These are phyloP conservation scores for Melitaea athalia DNA, from an alignment of 2,888 invertebrate genomes.

Conservation along the genomic window DNA sequence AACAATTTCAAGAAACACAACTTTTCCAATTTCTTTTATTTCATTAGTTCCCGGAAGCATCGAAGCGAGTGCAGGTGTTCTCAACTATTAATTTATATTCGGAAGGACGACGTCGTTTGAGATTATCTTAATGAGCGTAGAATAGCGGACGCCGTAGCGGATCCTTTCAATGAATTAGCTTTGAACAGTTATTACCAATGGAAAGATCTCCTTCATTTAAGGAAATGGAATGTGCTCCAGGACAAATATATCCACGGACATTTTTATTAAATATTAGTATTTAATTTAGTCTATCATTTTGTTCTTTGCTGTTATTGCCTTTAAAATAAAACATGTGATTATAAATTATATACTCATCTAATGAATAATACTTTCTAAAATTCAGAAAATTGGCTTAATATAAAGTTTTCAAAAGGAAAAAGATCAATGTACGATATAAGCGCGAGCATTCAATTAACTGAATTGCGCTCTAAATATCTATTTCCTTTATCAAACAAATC, in stretches of 20 bases:
- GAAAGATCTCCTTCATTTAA: slow-evolving; percentile 26
- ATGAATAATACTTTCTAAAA: background rate
- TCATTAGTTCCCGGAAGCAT: slow-evolving; percentile 20
- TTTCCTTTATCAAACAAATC: slow-evolving; percentile 39
- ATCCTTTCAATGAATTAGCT: slow-evolving; percentile 47
- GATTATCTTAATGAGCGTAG: slow-evolving; percentile 52
- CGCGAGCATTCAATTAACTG: slow-evolving; percentile 59
- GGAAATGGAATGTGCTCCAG: slow-evolving; percentile 11
- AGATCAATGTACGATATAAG: slow-evolving; percentile 17
- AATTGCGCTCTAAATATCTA: slow-evolving; percentile 49
- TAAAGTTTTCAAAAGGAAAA: background rate
- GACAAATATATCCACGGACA: slow-evolving; percentile 12
- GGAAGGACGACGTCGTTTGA: slow-evolving; percentile 41
- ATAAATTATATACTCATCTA: background rate
- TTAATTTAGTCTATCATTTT: background rate
- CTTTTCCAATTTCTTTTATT: slow-evolving; percentile 30
- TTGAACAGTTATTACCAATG: slow-evolving; percentile 39
- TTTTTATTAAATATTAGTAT: slow-evolving; percentile 9
- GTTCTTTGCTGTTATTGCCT: background rate
- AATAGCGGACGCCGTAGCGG: slow-evolving; percentile 38
- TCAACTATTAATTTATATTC: slow-evolving; percentile 43
- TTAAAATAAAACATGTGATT: background rate
- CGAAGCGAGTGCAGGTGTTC: slow-evolving; percentile 37
- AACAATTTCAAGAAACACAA: slow-evolving; percentile 17
- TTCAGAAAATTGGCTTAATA: background rate